Percentiles rank a stretch among this genome's conserved stretches.
Conservation (phyloP, 2,797 vertebrate species). For the Sebastes trivittatus region DNA sequence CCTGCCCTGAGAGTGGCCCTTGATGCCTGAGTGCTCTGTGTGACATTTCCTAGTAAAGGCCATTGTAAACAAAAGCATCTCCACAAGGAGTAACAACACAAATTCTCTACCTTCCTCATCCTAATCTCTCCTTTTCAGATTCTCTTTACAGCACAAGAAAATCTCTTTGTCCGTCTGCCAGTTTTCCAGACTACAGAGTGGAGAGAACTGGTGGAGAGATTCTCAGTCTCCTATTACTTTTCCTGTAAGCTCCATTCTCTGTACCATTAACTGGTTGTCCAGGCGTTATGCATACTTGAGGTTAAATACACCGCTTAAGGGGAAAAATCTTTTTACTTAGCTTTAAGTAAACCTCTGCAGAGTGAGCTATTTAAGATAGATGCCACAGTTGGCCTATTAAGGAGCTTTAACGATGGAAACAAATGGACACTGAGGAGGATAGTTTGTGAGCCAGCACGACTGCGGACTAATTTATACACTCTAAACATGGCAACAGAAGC, state of each 20-base stretch:
- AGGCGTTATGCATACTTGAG: conserved; percentile 40
- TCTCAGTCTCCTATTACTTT: conserved; percentile 21
- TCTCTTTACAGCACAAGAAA: conserved; percentile 12
- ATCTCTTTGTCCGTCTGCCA: background rate
- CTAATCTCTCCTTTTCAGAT: conserved; percentile 22
- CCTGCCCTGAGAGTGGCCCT: conserved; percentile 51
- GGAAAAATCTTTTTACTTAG: conserved; percentile 34
- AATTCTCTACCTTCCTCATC: conserved; percentile 31
- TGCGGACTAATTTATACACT: conserved; percentile 60
- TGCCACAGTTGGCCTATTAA: conserved; percentile 64
- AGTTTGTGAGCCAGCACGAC: conserved; percentile 54
- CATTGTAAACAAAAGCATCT: conserved; percentile 72
- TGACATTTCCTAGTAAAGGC: conserved; percentile 79
- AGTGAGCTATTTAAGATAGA: conserved; percentile 46
- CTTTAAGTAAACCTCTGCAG: conserved; percentile 48
- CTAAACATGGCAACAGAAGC: conserved; percentile 59
- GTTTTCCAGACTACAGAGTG: conserved; percentile 9
- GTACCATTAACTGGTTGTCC: conserved; percentile 27
- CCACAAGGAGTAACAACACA: conserved; percentile 46
- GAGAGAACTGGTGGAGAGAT: background rate
- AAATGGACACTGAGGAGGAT: conserved; percentile 56
- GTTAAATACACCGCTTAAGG: conserved; percentile 42
- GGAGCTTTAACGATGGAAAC: conserved; percentile 52
- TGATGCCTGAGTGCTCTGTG: conserved; percentile 55
- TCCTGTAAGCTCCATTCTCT: conserved; percentile 29